Evolutionary conservation across 2,888 invertebrate species (phyloP), one percentile per base, ranked within the genome.

Genomic region (Cataglyphis cursor): DNA sequence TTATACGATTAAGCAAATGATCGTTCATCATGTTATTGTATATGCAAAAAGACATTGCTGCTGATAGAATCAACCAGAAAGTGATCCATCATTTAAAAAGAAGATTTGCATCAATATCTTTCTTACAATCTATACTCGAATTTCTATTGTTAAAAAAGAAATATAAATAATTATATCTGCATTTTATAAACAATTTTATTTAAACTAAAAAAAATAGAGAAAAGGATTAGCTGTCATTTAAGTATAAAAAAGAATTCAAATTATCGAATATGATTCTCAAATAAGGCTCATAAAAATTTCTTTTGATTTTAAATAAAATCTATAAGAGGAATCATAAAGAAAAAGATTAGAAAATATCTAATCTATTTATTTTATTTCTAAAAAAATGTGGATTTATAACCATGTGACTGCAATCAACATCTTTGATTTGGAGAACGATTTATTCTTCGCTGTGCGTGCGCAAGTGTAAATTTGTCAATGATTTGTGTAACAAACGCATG

Each of bases 401-500:
- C n/a, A 8, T 35, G 57, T 24, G 12, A 2, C 9, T n/a, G 12
- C 15, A 28, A 31, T 57, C 18, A 24, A 70, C 31, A 21, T n/a
- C 15, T 51, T 48, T 15, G 10, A 18, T 21, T n/a, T 41, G 9
- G 8, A 48, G 35, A 76, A 54, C 6, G 64, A 68, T 61, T n/a
- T 87, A 68, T 57, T 87, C 76, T 41, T 83, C 21, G 70, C 38
- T 59, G 21, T 51, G 76, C 54, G 38, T 28, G 31, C 28, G 41
- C 68, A 24, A 44, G 38, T 24, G 28, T 35, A 78, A 54, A 38
- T 64, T 81, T 70, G 73, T 81, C 82, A 87, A 84, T 68, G 86
- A 87, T 87, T 84, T 82, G 78, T 84, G 66, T 86, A 80, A 81
- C 59, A 86, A 87, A 85, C 87, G 80, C 83, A 64, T 87, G 64